Evolutionary conservation across 2,113 vertebrate species (phyloP).

Genomic region (Cephalopholis sonnerati): DNA sequence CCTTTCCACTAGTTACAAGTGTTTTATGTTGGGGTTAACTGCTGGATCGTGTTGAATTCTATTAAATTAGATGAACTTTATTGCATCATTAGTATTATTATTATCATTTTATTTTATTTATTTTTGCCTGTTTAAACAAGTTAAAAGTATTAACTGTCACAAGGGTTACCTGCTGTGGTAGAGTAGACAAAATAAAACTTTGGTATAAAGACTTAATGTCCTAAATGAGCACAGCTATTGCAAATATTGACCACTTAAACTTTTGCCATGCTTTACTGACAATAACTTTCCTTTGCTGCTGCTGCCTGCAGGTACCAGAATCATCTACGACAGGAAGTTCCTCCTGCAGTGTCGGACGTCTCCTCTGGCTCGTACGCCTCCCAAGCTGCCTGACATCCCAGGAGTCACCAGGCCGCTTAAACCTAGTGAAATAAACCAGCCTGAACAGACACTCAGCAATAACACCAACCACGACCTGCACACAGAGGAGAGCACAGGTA

Average conservation of each 20-base stretch:
- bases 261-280: background rate
- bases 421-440: conserved; percentile 71
- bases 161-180: too few species aligned
- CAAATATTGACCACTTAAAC: background rate
- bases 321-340: conserved; percentile 96
- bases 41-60: background rate
- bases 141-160: background rate
- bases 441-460: conserved; percentile 57
- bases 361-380: conserved; percentile 89
- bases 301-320: conserved; percentile 83
- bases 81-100: too few species aligned
- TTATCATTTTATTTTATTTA: too few species aligned
- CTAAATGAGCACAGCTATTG: background rate
- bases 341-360: conserved; percentile 95
- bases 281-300: background rate
- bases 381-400: conserved; percentile 92
- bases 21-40: background rate
- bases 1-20: background rate
- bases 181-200: background rate
- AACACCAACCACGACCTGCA: conserved; percentile 64
- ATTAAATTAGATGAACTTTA: too few species aligned
- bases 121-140: background rate
- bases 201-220: background rate
- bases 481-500: conserved; percentile 82
- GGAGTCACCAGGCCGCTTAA: conserved; percentile 89